Evolutionary conservation across 1,140 invertebrate species (phyloP).

Genomic region (Pristionchus pacificus): DNA sequence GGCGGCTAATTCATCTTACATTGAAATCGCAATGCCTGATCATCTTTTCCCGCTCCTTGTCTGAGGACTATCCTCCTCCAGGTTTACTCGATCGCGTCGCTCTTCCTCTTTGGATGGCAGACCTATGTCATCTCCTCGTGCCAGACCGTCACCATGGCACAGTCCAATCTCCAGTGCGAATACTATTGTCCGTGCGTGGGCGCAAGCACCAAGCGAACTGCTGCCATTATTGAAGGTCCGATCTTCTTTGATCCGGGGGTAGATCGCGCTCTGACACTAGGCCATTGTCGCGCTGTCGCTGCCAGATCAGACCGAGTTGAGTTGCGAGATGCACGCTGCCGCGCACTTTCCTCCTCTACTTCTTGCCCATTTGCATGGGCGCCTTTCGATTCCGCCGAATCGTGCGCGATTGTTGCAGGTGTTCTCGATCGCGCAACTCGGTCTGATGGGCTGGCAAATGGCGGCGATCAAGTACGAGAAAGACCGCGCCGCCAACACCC

Average conservation of each 20-base stretch:
- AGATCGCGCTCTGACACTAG: constrained; percentile 12
- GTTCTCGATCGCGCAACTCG: constrained; percentile 50
- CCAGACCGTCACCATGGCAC: constrained; percentile 53
- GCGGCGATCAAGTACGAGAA: constrained; percentile 57
- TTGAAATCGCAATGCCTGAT: constrained; percentile 4
- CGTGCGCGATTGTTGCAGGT: constrained; percentile 34
- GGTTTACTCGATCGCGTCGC: constrained; percentile 51
- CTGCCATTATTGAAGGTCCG: constrained; percentile 53
- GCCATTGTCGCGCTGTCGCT: background rate
- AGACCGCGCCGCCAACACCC: constrained; percentile 52
- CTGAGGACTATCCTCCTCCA: constrained; percentile 20
- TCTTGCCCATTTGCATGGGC: background rate
- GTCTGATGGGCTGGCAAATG: constrained; percentile 56
- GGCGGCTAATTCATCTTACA: background rate
- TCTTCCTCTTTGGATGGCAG: constrained; percentile 54
- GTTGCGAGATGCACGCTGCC: constrained; percentile 21
- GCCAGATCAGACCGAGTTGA: background rate
- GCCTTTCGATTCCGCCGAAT: background rate
- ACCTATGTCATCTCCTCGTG: constrained; percentile 49
- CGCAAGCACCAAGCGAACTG: constrained; percentile 53
- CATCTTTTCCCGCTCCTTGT: background rate
- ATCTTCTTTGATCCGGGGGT: constrained; percentile 11
- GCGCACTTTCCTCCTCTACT: background rate
- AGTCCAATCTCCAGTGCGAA: constrained; percentile 56
- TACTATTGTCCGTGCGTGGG: constrained; percentile 57